A percentile compares a stretch with the other conserved stretches of the same genome.
These are phyloP conservation scores for Tridacna gigas DNA, from an alignment of 2,888 invertebrate genomes.

Conservation along the genomic window DNA sequence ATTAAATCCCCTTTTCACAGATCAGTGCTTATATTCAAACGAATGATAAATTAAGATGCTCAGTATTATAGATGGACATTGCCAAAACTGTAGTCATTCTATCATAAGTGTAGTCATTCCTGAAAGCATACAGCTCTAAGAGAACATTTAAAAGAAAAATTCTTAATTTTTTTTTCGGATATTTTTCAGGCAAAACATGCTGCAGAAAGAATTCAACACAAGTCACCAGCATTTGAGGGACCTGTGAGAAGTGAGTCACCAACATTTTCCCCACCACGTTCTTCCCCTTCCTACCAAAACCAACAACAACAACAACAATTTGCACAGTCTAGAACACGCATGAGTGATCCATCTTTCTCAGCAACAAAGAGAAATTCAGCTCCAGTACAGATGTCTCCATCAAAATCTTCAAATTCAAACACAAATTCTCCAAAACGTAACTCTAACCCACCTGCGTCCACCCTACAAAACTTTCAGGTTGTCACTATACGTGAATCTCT, in stretches of 20 bases:
- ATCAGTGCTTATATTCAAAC: too few relatives aligned
- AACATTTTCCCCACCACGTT: slow-evolving; percentile 53
- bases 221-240: slow-evolving; percentile 61
- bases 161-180: too few relatives aligned
- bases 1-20: too few relatives aligned
- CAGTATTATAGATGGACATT: too few relatives aligned
- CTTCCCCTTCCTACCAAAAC: slow-evolving; percentile 38
- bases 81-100: too few relatives aligned
- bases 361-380: slow-evolving; percentile 70
- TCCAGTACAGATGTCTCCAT: slow-evolving; percentile 60
- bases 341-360: slow-evolving; percentile 64
- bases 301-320: slow-evolving; percentile 27
- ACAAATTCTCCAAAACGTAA: slow-evolving; percentile 56
- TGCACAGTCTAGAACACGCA: slow-evolving; percentile 29
- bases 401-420: slow-evolving; percentile 44
- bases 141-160: too few relatives aligned
- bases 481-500: slow-evolving; percentile 74
- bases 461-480: slow-evolving; percentile 68
- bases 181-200: slow-evolving; percentile 81
- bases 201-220: slow-evolving; percentile 77
- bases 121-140: too few relatives aligned
- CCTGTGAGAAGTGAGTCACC: slow-evolving; percentile 61
- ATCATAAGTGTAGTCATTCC: too few relatives aligned
- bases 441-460: slow-evolving; percentile 56
- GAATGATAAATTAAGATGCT: too few relatives aligned